Evolutionary conservation across 2,888 invertebrate genomes (phyloP), one percentile per base, ranked within the genome.

Genomic region (Urechis unicinctus): DNA sequence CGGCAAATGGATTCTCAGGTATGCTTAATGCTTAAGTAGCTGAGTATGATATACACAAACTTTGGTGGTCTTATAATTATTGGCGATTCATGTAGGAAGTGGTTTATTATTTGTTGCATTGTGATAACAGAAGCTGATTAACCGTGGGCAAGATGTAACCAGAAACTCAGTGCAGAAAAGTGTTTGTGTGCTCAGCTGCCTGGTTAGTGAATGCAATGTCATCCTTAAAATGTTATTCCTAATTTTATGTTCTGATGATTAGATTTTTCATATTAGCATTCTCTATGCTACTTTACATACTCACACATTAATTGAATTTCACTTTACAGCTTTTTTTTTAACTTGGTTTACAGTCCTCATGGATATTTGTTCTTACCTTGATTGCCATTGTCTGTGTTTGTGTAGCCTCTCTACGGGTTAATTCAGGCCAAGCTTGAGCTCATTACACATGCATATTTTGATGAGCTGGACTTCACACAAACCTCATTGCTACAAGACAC

Each of bases 131-230:
- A 89, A 91, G 84, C 82, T 98, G 42, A 85, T 89, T 71, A 90
- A 91, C 73, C 88, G 88, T 66, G 91, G 93, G 2, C 89, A 91
- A 2, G 96, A 98, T 73, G 91, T 98, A 74, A 98, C 97, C 0
- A 83, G 98, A 66, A 93, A 92, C 70, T 93, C 95, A 2, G 95
- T 98, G 21, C 97, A 97, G 81, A 98, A 98, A 78, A 92, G 94
- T 70, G 96, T 98, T 0, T 95, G 95, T 81, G 91, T 97, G 22
- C 82, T 98, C 56, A 91, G 93, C 69, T 85, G 85, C 57, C 82
- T 88, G 62, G 76, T 77, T 17, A 52, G 55, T 53, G 21, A 21
- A 25, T 45, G 6, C 45, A 17, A 17, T 45, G 21, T 25, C 26
- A 9, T 5, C 9, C 29, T 9, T 48, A 9, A 9, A 48, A 48